These are phyloP conservation scores for Drosophila emarginata DNA, from an alignment of 2,888 invertebrate species.

Conservation along the genomic window DNA sequence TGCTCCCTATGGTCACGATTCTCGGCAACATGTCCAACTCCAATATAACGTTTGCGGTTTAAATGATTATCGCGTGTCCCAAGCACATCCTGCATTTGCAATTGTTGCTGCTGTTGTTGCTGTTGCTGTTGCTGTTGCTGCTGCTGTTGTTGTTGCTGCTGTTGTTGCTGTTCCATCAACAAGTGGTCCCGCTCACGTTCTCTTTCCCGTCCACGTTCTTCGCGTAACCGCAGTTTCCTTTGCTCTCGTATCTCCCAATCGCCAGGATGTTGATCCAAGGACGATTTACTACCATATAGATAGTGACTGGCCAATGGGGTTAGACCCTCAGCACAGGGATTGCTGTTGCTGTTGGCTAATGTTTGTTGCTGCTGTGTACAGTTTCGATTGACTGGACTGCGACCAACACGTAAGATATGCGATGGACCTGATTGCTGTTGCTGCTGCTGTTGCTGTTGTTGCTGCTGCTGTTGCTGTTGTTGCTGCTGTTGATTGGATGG, in stretches of 20 bases:
- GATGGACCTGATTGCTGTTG: conserved; percentile 55
- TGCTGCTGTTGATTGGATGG: conserved; percentile 25
- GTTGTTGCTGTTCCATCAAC: conserved; percentile 49
- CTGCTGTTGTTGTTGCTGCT: conserved; percentile 15
- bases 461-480: conserved; percentile 5
- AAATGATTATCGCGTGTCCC: conserved; percentile 46
- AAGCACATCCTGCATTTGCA: conserved; percentile 50
- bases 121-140: conserved; percentile 37
- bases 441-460: conserved; percentile 22
- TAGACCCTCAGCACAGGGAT: conserved; percentile 71
- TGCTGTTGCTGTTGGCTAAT: conserved; percentile 16
- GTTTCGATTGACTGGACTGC: conserved; percentile 76
- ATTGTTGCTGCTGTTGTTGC: conserved; percentile 26
- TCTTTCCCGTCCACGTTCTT: conserved; percentile 63
- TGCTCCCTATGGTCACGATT: conserved; percentile 87
- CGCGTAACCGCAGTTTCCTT: conserved; percentile 60
- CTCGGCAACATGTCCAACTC: conserved; percentile 48
- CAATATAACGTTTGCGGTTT: conserved; percentile 42
- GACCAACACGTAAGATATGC: conserved; percentile 74
- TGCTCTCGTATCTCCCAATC: conserved; percentile 75
- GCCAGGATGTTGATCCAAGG: conserved; percentile 65
- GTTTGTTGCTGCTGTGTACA: conserved; percentile 30
- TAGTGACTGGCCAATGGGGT: conserved; percentile 75
- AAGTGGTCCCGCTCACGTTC: conserved; percentile 54
- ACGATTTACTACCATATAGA: conserved; percentile 75